Conservation (phyloP, 2,888 invertebrate genomes). For the Helobdella robusta region DNA sequence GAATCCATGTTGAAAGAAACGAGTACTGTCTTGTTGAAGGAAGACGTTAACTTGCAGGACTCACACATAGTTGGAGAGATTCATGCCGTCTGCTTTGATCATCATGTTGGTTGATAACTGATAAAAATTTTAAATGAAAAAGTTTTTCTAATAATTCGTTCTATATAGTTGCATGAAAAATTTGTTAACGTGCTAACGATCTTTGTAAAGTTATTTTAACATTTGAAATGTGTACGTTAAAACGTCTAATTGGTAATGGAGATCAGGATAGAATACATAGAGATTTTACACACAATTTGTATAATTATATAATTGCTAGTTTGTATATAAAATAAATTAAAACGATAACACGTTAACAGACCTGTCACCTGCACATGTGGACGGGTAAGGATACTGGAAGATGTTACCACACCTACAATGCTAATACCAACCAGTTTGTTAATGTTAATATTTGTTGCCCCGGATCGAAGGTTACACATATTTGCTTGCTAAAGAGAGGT, state of each 20-base stretch:
- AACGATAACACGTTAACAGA: too few relatives aligned
- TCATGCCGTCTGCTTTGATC: conserved; percentile 2
- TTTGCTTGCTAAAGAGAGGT: conserved; percentile 36
- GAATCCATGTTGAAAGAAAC: conserved; percentile 24
- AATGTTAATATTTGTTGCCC: conserved; percentile 30
- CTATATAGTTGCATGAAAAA: too few relatives aligned
- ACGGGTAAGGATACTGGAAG: conserved; percentile 35
- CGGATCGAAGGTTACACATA: conserved; percentile 37
- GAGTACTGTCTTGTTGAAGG: conserved; percentile 27
- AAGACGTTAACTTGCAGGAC: conserved; percentile 27
- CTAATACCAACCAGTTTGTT: conserved; percentile 33
- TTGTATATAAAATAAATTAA: too few relatives aligned
- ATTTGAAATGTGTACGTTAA: too few relatives aligned
- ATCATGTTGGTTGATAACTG: not conserved
- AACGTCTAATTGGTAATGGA: too few relatives aligned
- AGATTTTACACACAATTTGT: too few relatives aligned
- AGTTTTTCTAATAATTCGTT: not conserved
- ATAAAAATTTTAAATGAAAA: not conserved
- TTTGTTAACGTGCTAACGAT: too few relatives aligned
- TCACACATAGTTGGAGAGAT: conserved; percentile 6
- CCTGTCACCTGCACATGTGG: conserved; percentile 43
- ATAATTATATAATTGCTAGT: too few relatives aligned
- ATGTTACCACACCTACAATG: conserved; percentile 36
- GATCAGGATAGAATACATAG: too few relatives aligned
- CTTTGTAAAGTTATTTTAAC: too few relatives aligned